Conservation (phyloP, 2,113 vertebrate genomes). For the Bubalus kerabau region DNA sequence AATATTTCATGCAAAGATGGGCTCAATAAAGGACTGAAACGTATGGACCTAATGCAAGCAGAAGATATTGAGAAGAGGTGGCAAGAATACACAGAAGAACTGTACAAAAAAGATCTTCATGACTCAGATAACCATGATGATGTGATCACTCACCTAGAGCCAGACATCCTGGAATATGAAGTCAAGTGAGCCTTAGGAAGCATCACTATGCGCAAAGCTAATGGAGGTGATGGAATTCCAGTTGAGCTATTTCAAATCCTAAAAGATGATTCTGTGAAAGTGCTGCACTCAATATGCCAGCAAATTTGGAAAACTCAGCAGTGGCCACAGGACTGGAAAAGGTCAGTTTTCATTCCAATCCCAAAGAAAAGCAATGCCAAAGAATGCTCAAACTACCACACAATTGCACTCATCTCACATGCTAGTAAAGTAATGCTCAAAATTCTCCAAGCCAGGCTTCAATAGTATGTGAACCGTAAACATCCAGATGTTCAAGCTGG, state of each 20-base stretch:
- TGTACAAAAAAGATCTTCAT: neutral
- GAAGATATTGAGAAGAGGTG: neutral
- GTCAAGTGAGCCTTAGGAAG: neutral
- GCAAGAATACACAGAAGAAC: neutral
- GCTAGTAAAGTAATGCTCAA: neutral
- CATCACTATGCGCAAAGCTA: neutral
- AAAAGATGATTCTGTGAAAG: neutral
- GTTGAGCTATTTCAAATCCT: neutral
- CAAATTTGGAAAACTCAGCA: neutral
- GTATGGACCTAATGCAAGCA: neutral
- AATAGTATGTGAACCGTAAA: fast-evolving
- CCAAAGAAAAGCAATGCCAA: neutral
- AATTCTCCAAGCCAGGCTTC: neutral
- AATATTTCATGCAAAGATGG: neutral
- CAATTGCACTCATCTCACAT: neutral
- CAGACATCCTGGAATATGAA: neutral
- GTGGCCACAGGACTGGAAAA: neutral
- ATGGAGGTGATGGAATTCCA: neutral
- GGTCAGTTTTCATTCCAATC: neutral
- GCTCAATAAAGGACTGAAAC: neutral
- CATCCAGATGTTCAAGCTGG: neutral
- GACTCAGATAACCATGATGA: neutral
- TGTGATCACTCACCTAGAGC: neutral
- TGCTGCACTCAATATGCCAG: neutral
- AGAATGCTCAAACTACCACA: neutral